phyloP scores from a whole-genome alignment of 2,113 vertebrate species.

The Nipponia nippon region DNA sequence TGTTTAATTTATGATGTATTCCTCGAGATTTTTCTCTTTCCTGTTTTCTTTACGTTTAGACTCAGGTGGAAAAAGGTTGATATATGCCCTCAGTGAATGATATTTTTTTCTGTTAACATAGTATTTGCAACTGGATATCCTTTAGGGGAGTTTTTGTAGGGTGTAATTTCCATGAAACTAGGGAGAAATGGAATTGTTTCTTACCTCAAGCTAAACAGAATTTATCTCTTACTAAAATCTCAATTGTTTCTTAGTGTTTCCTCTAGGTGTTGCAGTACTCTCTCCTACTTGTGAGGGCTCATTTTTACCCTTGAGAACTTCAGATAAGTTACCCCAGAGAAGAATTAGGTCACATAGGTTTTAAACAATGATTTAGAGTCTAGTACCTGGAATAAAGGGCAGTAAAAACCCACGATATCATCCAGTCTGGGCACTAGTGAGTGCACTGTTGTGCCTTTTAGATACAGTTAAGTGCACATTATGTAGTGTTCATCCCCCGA shows the following conservation, averaged over 20 bases:
- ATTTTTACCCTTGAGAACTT: constrained; percentile 20
- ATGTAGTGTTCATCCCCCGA: not conserved
- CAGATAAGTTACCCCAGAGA: not conserved
- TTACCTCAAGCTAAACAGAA: not conserved
- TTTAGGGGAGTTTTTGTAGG: not conserved
- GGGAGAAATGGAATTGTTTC: constrained; percentile 14
- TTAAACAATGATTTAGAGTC: not conserved
- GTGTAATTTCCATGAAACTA: constrained; percentile 7
- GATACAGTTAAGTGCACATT: not conserved
- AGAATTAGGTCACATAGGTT: not conserved
- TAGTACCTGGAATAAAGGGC: not conserved
- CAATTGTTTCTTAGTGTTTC: not conserved
- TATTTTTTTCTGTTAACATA: not conserved
- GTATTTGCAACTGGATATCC: not conserved
- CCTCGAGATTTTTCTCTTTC: not conserved
- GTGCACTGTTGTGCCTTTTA: not conserved
- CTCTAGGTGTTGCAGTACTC: not conserved
- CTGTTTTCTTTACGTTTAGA: not conserved
- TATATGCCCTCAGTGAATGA: not conserved
- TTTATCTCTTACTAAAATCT: constrained; percentile 15
- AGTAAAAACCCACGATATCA: not conserved
- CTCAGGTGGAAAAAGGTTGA: not conserved
- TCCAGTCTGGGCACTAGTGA: not conserved
- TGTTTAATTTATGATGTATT: not conserved
- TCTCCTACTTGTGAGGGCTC: not conserved